phyloP scores from a whole-genome alignment of 35 echinoderm and acorn worm genomes.

The Apostichopus californicus region DNA sequence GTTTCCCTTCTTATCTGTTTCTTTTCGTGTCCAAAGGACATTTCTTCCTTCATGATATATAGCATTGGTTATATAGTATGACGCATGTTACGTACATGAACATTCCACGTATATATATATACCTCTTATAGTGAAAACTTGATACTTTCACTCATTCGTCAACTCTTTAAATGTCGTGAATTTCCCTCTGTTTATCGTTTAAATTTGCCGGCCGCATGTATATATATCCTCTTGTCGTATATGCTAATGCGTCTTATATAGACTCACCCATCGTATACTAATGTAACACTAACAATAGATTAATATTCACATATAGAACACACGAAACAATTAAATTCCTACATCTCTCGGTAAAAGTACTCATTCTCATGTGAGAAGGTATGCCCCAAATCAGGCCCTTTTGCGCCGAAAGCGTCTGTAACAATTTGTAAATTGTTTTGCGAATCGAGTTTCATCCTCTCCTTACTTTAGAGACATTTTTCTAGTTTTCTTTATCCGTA shows the following conservation, averaged over 20 bases:
- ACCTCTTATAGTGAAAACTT: too few relatives aligned
- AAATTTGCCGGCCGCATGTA: background rate
- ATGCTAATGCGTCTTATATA: background rate
- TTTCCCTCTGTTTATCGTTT: too few relatives aligned
- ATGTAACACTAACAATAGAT: background rate
- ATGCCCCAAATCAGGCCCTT: constrained; percentile 2
- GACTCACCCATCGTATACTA: background rate
- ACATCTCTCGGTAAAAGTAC: background rate
- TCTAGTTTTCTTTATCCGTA: background rate
- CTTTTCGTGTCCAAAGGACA: too few relatives aligned
- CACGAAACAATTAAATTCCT: background rate
- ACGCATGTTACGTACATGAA: too few relatives aligned
- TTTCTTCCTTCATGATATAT: too few relatives aligned
- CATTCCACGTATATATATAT: too few relatives aligned
- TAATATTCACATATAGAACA: background rate
- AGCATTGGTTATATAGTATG: too few relatives aligned
- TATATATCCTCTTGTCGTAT: background rate
- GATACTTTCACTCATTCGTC: too few relatives aligned
- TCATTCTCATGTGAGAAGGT: background rate
- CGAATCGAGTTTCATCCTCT: background rate
- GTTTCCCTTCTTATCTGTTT: too few relatives aligned
- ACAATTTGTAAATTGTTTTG: constrained; percentile 5
- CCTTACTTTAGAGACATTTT: background rate
- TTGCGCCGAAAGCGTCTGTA: background rate
- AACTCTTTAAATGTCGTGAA: too few relatives aligned